A percentile compares a stretch with the other conserved stretches of the same genome.
phyloP scores from a whole-genome alignment of 92 coral and sea anemone genomes.

The Scolanthus callimorphus region DNA sequence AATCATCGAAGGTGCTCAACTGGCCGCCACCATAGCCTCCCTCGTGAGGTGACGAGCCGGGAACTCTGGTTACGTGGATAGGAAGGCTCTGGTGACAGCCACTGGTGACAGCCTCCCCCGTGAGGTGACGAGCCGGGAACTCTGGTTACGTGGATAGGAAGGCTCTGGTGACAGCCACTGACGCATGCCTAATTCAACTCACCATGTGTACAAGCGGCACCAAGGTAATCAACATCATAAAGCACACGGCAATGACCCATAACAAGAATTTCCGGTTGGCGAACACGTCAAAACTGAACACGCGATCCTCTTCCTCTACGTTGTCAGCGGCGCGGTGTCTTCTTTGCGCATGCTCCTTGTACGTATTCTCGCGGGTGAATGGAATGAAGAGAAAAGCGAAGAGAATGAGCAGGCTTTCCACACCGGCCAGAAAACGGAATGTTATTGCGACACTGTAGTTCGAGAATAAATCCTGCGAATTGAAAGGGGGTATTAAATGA shows the following conservation, averaged over 20 bases:
- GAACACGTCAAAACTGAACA: slow-evolving; percentile 25
- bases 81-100: too few species aligned
- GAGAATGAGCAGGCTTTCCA: neutral
- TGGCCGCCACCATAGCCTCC: too few species aligned
- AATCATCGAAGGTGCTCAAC: too few species aligned
- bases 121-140: too few species aligned
- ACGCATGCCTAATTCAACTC: too few species aligned
- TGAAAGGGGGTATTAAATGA: too few species aligned
- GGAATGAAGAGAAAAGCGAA: neutral
- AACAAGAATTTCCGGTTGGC: slow-evolving; percentile 15
- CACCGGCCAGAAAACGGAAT: neutral
- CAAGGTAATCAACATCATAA: slow-evolving; percentile 35
- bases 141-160: too few species aligned
- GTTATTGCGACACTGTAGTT: neutral
- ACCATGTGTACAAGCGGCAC: slow-evolving; percentile 45
- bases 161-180: too few species aligned
- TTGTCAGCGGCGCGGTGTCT: neutral
- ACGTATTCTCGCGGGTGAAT: neutral
- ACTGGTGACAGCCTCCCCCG: too few species aligned
- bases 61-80: too few species aligned
- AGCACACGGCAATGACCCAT: slow-evolving; percentile 22
- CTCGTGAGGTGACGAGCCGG: too few species aligned
- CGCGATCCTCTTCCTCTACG: neutral
- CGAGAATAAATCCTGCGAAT: neutral
- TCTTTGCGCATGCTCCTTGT: too few species aligned